phyloP scores from a whole-genome alignment of 2,888 invertebrate species.

The Habroteleia sp. region DNA sequence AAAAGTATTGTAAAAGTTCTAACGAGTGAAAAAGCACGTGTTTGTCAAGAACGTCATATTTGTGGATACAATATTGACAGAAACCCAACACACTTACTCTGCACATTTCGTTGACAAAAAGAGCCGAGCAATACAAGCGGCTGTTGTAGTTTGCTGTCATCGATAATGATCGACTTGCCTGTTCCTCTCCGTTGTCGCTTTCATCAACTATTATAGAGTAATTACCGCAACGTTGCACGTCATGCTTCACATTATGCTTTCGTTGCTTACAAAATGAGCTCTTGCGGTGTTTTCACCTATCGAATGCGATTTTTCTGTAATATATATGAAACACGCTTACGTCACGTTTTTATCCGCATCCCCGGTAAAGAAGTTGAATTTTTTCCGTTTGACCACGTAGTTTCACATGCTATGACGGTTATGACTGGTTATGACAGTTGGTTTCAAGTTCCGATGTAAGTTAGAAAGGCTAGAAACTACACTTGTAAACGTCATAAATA shows the following conservation, averaged over 20 bases:
- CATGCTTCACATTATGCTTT: slow-evolving; percentile 7
- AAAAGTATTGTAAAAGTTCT: no score
- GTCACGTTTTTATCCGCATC: no score
- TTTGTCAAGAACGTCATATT: slow-evolving; percentile 30
- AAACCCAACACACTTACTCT: slow-evolving; percentile 21
- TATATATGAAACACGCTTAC: no score
- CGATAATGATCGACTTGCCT: slow-evolving; percentile 27
- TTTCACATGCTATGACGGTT: slow-evolving; percentile 27
- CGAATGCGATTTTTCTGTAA: no score
- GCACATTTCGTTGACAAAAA: slow-evolving; percentile 15
- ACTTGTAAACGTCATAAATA: no score
- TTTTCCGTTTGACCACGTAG: background rate
- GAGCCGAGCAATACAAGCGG: slow-evolving; percentile 4
- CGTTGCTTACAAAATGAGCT: background rate
- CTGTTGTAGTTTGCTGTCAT: slow-evolving; percentile 26
- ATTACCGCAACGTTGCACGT: slow-evolving; percentile 29
- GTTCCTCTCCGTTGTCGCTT: slow-evolving; percentile 16
- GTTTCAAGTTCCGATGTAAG: no score
- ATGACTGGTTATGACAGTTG: no score
- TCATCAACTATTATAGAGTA: slow-evolving; percentile 17
- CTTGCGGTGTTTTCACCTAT: no score
- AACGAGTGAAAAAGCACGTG: slow-evolving; percentile 27
- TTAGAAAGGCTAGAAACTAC: no score
- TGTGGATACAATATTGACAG: slow-evolving; percentile 35
- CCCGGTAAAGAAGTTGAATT: background rate